Conservation (phyloP, 1,140 invertebrate species). For the Bombus ignitus region DNA sequence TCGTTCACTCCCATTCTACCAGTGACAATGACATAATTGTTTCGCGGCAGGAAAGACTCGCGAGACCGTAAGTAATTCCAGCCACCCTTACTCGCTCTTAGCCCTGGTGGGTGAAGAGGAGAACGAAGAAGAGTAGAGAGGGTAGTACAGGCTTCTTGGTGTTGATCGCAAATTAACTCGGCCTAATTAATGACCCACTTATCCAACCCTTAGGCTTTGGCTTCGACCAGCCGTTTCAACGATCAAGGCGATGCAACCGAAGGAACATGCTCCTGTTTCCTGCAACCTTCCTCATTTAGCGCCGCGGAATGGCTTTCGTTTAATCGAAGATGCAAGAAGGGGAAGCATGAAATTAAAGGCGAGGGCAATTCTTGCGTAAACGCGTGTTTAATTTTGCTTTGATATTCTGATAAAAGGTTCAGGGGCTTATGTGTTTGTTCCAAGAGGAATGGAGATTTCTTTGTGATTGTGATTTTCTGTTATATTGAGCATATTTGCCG, state of each 20-base stretch:
- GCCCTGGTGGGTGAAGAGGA: no score
- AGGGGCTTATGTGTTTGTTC: no score
- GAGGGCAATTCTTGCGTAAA: background rate
- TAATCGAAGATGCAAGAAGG: no score
- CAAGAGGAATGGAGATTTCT: no score
- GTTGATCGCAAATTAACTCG: constrained; percentile 65
- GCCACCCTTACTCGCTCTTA: no score
- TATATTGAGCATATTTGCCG: no score
- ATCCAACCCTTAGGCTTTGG: background rate
- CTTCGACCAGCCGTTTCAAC: constrained; percentile 24
- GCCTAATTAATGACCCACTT: constrained; percentile 58
- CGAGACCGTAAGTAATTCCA: constrained; percentile 43
- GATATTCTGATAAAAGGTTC: background rate
- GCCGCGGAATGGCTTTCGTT: no score
- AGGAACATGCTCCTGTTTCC: constrained; percentile 6
- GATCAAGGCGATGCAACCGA: constrained; percentile 33
- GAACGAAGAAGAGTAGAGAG: background rate
- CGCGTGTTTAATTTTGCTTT: background rate
- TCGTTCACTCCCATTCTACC: background rate
- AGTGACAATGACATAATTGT: constrained; percentile 41
- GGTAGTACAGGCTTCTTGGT: background rate
- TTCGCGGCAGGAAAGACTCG: constrained; percentile 36
- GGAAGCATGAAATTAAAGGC: background rate
- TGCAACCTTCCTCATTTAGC: background rate
- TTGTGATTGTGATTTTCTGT: no score